Conservation (phyloP, 2,113 vertebrate species). For the Galbula dea region DNA sequence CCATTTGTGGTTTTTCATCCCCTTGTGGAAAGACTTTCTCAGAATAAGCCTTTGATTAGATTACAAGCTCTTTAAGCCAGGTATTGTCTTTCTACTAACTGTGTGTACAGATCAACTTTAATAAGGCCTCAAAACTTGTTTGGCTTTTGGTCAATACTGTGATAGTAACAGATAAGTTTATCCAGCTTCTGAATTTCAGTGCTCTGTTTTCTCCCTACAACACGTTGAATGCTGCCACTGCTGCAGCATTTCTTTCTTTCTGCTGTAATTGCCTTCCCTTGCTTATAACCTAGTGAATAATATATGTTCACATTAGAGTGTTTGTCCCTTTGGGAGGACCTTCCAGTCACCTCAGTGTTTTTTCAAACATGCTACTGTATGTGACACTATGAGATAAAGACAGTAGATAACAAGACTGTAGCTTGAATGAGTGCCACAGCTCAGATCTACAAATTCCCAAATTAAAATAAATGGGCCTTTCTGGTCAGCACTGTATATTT, state of each 20-base stretch:
- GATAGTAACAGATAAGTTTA: conserved; percentile 7
- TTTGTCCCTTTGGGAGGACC: conserved; percentile 59
- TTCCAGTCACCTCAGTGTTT: conserved; percentile 54
- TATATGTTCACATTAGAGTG: conserved; percentile 62
- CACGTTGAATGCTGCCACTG: neutral
- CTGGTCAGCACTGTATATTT: neutral
- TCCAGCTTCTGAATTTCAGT: neutral
- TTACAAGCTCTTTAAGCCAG: conserved; percentile 33
- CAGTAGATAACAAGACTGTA: conserved; percentile 45
- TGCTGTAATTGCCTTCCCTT: conserved; percentile 58
- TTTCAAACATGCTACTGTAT: conserved; percentile 24
- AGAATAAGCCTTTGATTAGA: conserved; percentile 43
- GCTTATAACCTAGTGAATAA: conserved; percentile 64
- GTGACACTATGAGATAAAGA: conserved; percentile 62
- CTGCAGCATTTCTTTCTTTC: conserved; percentile 9
- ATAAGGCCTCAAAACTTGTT: conserved; percentile 9
- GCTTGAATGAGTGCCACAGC: neutral
- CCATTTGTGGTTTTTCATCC: conserved; percentile 50
- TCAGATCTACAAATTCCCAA: neutral
- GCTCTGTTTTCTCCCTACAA: neutral
- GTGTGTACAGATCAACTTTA: conserved; percentile 25
- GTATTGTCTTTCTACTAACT: conserved; percentile 30
- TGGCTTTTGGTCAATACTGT: conserved; percentile 21
- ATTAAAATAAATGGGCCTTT: conserved; percentile 6
- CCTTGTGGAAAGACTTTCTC: neutral